A percentile compares a stretch with the other conserved stretches of the same genome.
phyloP scores from a whole-genome alignment of 2,888 invertebrate genomes.

The Carabus problematicus region DNA sequence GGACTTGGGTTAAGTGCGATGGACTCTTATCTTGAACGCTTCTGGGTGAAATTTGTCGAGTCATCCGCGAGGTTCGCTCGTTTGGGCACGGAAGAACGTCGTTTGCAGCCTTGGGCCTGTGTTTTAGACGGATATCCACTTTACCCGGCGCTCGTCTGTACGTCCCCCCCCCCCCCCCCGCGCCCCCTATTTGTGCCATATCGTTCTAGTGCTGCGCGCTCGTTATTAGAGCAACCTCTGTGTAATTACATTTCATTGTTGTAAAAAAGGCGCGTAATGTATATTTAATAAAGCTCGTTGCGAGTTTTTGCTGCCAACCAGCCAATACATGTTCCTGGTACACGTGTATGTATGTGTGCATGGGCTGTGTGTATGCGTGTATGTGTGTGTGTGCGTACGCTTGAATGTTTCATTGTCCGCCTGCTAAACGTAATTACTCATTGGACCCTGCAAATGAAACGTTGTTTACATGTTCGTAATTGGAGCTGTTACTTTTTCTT shows the following conservation, averaged over 20 bases:
- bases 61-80: slow-evolving; percentile 10
- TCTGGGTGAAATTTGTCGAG: slow-evolving; percentile 13
- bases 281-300: slow-evolving; percentile 27
- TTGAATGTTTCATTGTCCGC: no score
- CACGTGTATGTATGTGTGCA: no score
- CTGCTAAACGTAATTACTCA: no score
- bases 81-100: slow-evolving; percentile 3
- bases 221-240: slow-evolving; percentile 9
- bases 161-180: no score
- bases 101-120: neutral
- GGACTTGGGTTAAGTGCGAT: neutral
- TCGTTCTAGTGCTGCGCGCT: neutral
- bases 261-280: slow-evolving; percentile 29
- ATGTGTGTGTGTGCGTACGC: no score
- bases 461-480: no score
- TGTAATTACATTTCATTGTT: slow-evolving; percentile 33
- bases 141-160: neutral
- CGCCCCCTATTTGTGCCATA: neutral
- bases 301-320: neutral
- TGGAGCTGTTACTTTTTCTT: no score
- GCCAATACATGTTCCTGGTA: no score
- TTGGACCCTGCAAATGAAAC: no score
- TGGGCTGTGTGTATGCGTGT: no score
- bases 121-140: neutral
- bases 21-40: slow-evolving; percentile 4